Base-by-base conservation (phyloP, 2,888 invertebrate genomes). In the Tricholauxania praeusta region DNA sequence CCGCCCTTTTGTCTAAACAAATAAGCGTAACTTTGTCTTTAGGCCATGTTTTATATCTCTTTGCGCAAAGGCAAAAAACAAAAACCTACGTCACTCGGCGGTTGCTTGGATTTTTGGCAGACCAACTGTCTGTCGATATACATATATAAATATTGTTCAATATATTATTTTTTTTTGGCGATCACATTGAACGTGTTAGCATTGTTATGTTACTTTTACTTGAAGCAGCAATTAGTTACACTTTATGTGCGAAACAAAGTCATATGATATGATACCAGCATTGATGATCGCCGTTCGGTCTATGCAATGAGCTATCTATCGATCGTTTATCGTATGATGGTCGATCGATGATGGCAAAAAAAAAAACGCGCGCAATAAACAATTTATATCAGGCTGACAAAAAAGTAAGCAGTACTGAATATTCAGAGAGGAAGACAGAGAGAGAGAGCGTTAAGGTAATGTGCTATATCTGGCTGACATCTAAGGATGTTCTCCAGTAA, bases 211-310 rank as follows among this genome's bases (percentile, higher is more conserved):
- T 79, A 79, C 78, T 83, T 82, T 84, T 83, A 82, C 83, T 84
- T 82, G 78, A 80, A 80, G 83, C 84, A 83, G 80, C 85, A 85
- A 86, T 86, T 86, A 83, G 85, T 82, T 81, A 84, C 85, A 85
- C 79, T 83, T 82, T 81, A 62, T 55, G 68, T 62, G 62, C 47
- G 52, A 39, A 39, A 39, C 39, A 39, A 39, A 39, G 39, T 39
- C 39, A 39, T 39, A 39, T 39, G 65, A 82, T 80, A 79, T n/a
- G n/a, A n/a, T 78, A 83, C 80, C 82, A 80, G 80, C 79, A 77
- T 79, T 79, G 77, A 63, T 78, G 70, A 53, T 10, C 39, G 39
- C 39, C 10, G 39, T 10, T 10, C 10, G 10, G 51, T 55, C 17
- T 53, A 49, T 17, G 48, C 62, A 51, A 71, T 73, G 49, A 69